Base-by-base conservation (phyloP, 2,888 invertebrate species). In the Pemphredon lugubris region DNA sequence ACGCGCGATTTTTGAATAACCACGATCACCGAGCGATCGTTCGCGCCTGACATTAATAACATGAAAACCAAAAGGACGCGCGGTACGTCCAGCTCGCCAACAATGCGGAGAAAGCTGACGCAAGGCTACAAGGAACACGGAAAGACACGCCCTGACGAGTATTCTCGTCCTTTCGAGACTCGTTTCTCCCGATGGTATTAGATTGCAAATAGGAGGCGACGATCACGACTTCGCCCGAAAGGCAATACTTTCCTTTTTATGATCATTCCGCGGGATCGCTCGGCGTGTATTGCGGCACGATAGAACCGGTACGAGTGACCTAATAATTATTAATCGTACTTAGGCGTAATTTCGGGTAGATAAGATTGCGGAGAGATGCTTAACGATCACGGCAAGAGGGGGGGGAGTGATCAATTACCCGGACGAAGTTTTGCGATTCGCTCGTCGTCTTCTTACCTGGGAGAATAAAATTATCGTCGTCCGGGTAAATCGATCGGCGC, bases 141-240 rank as follows among this genome's bases (percentile, higher is more conserved):
- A 82, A 83, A 82, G 81, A 70, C 83, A 83, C 83, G 79, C 83
- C 83, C 79, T 71, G 72, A 76, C 78, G 75, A 78, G 73, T 80
- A 75, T 82, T 81, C 80, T 77, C 76, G 81, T 82, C 79, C 73
- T 73, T 64, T 73, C 74, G 45, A 45, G 45, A 61, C 73, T 42
- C 68, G 63, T 65, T 58, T 30, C 50, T 55, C 45, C 21, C 55
- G 21, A 45, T 65, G 21, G 42, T 48, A 40, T 23, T 54, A 48
- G 68, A 65, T 65, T 18, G 60, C 53, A 18, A 61, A 54, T 42
- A 48, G 21, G 44, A 51, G 58, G 37, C 16, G 4, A 23, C 23
- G 16, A 55, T 73, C 64, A 68, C 72, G 64, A 59, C 32, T 45
- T 30, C 30, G 21, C 45, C 20, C 16, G 48, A 48, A 7, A 9